A percentile compares a stretch with the other conserved stretches of the same genome.
These are phyloP conservation scores for Danaus melanippus DNA, from an alignment of 1,140 invertebrate genomes.

Conservation along the genomic window DNA sequence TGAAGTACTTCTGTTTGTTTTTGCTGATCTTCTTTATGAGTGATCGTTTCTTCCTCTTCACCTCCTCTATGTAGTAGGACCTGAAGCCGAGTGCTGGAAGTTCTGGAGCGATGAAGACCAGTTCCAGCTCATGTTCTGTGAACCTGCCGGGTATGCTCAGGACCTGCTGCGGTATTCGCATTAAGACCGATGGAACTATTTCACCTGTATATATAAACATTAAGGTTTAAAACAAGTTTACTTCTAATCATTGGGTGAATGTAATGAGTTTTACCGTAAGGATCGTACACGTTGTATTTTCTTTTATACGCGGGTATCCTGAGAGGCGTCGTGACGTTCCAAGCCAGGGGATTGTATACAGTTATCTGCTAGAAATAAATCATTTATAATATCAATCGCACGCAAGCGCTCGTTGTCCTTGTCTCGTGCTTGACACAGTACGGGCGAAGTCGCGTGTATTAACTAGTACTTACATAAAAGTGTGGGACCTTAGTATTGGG, in stretches of 20 bases:
- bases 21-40: conserved; percentile 32
- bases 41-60: conserved; percentile 11
- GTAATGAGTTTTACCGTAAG: conserved; percentile 18
- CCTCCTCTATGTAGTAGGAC: conserved; percentile 37
- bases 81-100: conserved; percentile 60
- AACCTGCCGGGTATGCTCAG: conserved; percentile 17
- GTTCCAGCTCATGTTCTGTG: conserved; percentile 39
- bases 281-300: conserved; percentile 24
- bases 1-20: conserved; percentile 27
- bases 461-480: no score
- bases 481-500: no score
- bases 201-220: conserved; percentile 19
- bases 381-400: no score
- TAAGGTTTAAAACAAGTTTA: background rate
- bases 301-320: conserved; percentile 26
- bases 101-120: conserved; percentile 64
- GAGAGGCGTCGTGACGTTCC: conserved; percentile 33
- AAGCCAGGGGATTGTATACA: conserved; percentile 41
- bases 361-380: conserved; percentile 22
- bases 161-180: conserved; percentile 23
- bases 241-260: no score
- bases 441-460: no score
- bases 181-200: conserved; percentile 17
- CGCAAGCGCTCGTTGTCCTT: no score
- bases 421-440: no score